These are phyloP conservation scores for Melanocharis versteri DNA, from an alignment of 2,113 vertebrate genomes.

Conservation along the genomic window DNA sequence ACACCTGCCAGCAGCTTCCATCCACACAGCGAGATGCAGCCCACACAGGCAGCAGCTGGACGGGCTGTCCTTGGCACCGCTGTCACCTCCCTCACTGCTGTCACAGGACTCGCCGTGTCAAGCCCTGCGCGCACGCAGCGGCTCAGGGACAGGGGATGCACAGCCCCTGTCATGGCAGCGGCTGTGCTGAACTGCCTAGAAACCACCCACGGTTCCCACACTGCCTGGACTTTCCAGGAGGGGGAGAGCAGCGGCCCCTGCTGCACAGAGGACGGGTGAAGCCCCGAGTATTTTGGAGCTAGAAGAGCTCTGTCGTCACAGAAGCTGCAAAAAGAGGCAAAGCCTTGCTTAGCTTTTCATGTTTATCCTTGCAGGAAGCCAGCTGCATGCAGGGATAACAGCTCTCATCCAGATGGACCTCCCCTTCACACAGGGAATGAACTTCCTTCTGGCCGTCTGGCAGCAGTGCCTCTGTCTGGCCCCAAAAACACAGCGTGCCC, in stretches of 20 bases:
- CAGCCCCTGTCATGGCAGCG: not conserved
- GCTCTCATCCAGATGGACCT: not conserved
- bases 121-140: accelerated
- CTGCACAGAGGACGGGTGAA: not conserved
- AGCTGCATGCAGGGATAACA: not conserved
- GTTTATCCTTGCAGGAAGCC: not conserved
- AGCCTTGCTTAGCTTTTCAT: not conserved
- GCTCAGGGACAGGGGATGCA: not conserved
- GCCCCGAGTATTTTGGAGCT: not conserved
- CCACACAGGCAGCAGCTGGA: not conserved
- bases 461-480: not conserved
- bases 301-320: not conserved
- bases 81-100: not conserved
- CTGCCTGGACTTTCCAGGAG: not conserved
- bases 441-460: not conserved
- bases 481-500: accelerated
- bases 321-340: not conserved
- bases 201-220: not conserved
- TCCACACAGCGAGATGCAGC: not conserved
- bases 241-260: not conserved
- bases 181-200: not conserved
- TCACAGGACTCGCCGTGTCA: not conserved
- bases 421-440: not conserved
- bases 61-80: not conserved
- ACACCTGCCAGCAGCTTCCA: not conserved